Conservation (phyloP, 2,888 invertebrate genomes). For the Willowsia nigromaculata region DNA sequence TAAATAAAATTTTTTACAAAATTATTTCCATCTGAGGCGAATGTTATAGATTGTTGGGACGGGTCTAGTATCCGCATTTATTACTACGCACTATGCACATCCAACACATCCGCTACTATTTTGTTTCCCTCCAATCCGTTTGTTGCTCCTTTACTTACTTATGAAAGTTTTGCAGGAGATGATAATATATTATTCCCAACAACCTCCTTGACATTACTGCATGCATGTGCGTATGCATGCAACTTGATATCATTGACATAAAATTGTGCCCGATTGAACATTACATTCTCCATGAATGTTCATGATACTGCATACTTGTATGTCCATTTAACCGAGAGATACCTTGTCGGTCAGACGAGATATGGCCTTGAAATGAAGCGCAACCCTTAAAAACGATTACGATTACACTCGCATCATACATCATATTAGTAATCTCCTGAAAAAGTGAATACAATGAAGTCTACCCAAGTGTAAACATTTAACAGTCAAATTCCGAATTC, state of each 20-base stretch:
- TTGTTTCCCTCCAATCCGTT: neutral
- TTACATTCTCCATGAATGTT: neutral
- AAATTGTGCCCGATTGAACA: neutral
- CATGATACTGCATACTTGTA: conserved; percentile 25
- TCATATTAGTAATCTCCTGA: conserved; percentile 34
- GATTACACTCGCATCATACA: conserved; percentile 35
- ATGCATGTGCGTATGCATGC: neutral
- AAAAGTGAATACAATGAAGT: conserved; percentile 52
- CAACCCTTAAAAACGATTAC: conserved; percentile 58
- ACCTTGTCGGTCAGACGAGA: conserved; percentile 6
- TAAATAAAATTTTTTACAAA: conserved; percentile 32
- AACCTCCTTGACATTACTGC: conserved; percentile 15
- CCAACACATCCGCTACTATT: neutral
- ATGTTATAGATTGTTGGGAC: neutral
- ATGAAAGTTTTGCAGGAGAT: neutral
- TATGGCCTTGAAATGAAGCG: conserved; percentile 40
- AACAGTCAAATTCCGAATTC: conserved; percentile 64
- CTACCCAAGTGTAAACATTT: conserved; percentile 68
- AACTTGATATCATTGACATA: conserved; percentile 33
- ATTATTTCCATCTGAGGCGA: neutral
- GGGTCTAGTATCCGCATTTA: neutral
- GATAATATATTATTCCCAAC: conserved; percentile 20
- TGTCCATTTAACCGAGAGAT: neutral
- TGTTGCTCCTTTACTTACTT: neutral
- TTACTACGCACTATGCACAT: neutral